Evolutionary conservation across 2,113 vertebrate genomes (phyloP).

Genomic region (Anarhynchus alexandrinus): DNA sequence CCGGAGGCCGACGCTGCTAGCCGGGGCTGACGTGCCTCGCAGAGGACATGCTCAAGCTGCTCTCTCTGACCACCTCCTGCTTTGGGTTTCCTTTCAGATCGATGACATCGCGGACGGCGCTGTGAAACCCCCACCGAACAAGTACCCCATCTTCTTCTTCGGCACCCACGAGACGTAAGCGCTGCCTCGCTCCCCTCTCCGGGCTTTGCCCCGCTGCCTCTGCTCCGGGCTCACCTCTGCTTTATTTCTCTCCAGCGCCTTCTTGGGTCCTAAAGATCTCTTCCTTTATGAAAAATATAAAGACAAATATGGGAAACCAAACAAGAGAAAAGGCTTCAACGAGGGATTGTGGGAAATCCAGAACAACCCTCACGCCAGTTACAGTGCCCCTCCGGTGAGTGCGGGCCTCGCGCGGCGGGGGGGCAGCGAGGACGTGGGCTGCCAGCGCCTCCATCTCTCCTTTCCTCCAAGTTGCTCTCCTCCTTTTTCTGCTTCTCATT

Average conservation of each 20-base stretch:
- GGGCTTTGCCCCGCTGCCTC: not conserved
- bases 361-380: constrained; percentile 97
- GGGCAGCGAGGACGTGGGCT: not conserved
- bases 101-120: constrained; percentile 96
- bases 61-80: constrained; percentile 13
- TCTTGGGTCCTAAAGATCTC: constrained; percentile 94
- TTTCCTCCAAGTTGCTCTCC: not conserved
- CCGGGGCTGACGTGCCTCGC: not conserved
- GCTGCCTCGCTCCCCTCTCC: not conserved
- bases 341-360: constrained; percentile 99
- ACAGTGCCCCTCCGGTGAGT: constrained; percentile 91
- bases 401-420: not conserved
- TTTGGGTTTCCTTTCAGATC: constrained; percentile 80
- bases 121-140: constrained; percentile 96
- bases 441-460: not conserved
- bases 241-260: constrained; percentile 80
- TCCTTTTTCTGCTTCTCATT: constrained; percentile 22
- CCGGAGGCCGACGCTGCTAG: not conserved
- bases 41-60: not conserved
- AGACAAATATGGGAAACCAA: constrained; percentile 95
- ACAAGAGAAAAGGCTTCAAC: constrained; percentile 99
- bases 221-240: not conserved
- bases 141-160: constrained; percentile 98
- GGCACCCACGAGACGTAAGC: constrained; percentile 97
- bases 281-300: constrained; percentile 93